Evolutionary conservation across 30 jellyfish, hydroid and myxozoan genomes (phyloP).

Genomic region (Hydractinia echinata): DNA sequence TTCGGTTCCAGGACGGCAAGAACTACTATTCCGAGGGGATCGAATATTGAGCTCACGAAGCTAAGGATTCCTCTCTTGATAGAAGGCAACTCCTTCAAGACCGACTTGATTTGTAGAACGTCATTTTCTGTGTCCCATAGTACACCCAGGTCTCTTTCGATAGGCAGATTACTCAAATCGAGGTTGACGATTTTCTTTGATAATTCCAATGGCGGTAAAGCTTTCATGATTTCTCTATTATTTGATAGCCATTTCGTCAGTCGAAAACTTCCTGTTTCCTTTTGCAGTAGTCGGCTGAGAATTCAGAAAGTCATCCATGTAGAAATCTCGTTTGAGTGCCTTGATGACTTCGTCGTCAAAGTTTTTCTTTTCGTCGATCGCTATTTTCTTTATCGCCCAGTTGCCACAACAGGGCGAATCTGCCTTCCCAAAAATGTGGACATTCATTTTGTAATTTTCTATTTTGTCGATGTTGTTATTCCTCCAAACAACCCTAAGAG

Average conservation of each 20-base stretch:
- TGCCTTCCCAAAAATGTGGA: constrained; percentile 24
- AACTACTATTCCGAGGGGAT: constrained; percentile 17
- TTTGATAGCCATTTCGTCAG: constrained; percentile 2
- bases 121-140: constrained; percentile 15
- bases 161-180: background rate
- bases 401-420: constrained; percentile 9
- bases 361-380: too few relatives aligned
- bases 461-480: too few relatives aligned
- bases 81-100: background rate
- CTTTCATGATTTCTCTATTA: background rate
- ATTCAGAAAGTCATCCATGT: too few relatives aligned
- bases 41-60: constrained; percentile 15
- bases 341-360: too few relatives aligned
- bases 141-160: constrained; percentile 15
- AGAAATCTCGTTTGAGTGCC: too few relatives aligned
- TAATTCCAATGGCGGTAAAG: constrained; percentile 14
- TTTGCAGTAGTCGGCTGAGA: too few relatives aligned
- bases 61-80: constrained; percentile 13
- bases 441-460: background rate
- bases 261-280: constrained; percentile 5
- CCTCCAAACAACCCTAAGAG: too few relatives aligned
- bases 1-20: constrained; percentile 21
- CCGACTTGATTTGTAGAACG: background rate
- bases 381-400: background rate
- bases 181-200: constrained; percentile 2